Percentiles rank a stretch among this genome's conserved stretches.
phyloP scores from a whole-genome alignment of 2,888 invertebrate genomes.

The Electrophaes corylata region DNA sequence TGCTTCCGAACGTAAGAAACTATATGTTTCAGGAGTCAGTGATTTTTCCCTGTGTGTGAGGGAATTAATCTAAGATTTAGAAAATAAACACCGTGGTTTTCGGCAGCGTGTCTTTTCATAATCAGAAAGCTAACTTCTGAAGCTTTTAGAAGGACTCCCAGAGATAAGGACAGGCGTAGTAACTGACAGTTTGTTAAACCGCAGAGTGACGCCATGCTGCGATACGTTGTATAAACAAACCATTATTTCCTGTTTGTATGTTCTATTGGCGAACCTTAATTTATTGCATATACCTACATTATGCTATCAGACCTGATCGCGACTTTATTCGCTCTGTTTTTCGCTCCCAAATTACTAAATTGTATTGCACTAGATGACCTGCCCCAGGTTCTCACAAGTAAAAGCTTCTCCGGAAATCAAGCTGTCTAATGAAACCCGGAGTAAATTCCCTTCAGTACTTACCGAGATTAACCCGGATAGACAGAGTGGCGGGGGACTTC shows the following conservation, averaged over 20 bases:
- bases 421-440: neutral
- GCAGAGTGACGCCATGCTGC: conserved; percentile 9
- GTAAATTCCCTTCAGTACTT: neutral
- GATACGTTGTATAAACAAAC: conserved; percentile 11
- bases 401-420: neutral
- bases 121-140: neutral
- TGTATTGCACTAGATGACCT: neutral
- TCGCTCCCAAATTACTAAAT: neutral
- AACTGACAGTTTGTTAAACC: conserved; percentile 1
- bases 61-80: neutral
- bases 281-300: neutral
- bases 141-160: neutral
- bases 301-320: neutral
- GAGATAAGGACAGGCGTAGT: neutral
- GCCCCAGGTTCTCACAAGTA: neutral
- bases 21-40: no score
- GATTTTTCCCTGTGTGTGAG: no score
- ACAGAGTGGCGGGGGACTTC: neutral
- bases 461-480: neutral
- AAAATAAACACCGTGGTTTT: neutral
- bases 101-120: neutral
- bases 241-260: conserved; percentile 11
- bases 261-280: neutral
- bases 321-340: neutral
- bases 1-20: no score